Percentiles rank a stretch among this genome's conserved stretches.
Conservation (phyloP, 2,113 vertebrate species). For the Mungos mungo region DNA sequence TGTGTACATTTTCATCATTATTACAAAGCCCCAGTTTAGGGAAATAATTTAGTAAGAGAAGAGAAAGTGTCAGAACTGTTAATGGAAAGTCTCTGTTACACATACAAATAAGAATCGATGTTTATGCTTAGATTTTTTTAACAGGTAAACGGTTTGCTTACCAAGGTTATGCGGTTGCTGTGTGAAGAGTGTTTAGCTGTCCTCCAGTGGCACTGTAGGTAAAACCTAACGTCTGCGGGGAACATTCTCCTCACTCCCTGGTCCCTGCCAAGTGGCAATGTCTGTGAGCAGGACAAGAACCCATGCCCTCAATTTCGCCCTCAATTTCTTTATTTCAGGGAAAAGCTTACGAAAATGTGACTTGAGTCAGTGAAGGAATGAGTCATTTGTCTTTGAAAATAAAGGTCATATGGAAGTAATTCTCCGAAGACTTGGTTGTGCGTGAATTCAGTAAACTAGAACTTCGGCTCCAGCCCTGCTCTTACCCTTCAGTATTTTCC, state of each 20-base stretch:
- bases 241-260: neutral
- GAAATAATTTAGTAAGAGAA: slow-evolving; percentile 12
- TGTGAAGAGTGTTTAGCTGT: neutral
- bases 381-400: slow-evolving; percentile 53
- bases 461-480: neutral
- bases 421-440: slow-evolving; percentile 55
- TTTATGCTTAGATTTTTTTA: slow-evolving; percentile 1
- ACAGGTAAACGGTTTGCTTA: neutral
- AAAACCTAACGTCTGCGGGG: neutral
- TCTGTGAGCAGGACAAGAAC: neutral
- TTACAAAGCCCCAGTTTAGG: neutral
- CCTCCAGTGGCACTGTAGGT: neutral
- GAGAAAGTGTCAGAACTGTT: neutral
- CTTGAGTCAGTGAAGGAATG: slow-evolving; percentile 39
- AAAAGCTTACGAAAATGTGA: slow-evolving; percentile 3
- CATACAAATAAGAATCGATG: neutral
- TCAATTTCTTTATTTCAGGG: neutral
- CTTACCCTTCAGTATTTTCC: neutral
- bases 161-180: neutral
- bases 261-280: neutral
- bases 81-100: neutral
- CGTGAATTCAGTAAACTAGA: slow-evolving; percentile 20
- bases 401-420: slow-evolving; percentile 60
- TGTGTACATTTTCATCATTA: neutral
- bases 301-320: neutral